Evolutionary conservation across 2,797 vertebrate genomes (phyloP).

Genomic region (Scolopax rusticola): DNA sequence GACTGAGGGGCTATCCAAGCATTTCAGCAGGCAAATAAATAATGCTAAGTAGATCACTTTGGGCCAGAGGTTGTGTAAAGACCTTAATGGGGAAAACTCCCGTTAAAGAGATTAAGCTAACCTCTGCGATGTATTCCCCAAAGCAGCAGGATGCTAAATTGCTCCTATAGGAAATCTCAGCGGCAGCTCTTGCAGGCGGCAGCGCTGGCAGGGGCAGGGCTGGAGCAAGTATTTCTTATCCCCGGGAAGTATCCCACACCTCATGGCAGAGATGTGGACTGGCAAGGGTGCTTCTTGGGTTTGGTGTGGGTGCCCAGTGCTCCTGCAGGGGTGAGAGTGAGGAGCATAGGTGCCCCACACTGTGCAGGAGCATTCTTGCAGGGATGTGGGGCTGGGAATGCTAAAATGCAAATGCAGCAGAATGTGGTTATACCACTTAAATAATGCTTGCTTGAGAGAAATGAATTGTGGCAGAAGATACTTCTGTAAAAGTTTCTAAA

Average conservation of each 20-base stretch:
- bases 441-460: neutral
- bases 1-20: slow-evolving; percentile 20
- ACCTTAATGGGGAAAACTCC: slow-evolving; percentile 56
- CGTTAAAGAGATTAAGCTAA: slow-evolving; percentile 58
- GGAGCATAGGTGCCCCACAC: neutral
- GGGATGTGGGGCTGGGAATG: neutral
- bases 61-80: slow-evolving; percentile 69
- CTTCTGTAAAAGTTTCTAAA: neutral
- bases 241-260: neutral
- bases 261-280: neutral
- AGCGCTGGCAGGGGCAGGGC: neutral
- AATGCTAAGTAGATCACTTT: slow-evolving; percentile 61
- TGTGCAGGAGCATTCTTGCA: rapidly evolving
- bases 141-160: slow-evolving; percentile 24
- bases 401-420: neutral
- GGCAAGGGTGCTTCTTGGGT: neutral
- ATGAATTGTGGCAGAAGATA: neutral
- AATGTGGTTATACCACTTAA: neutral
- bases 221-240: neutral
- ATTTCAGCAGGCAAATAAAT: slow-evolving; percentile 62
- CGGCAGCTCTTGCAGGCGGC: neutral
- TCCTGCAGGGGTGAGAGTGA: neutral
- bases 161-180: slow-evolving; percentile 27
- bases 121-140: slow-evolving; percentile 24
- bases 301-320: neutral